Conservation (phyloP, 1,140 invertebrate species). For the Pogonognathellus flavescens region DNA sequence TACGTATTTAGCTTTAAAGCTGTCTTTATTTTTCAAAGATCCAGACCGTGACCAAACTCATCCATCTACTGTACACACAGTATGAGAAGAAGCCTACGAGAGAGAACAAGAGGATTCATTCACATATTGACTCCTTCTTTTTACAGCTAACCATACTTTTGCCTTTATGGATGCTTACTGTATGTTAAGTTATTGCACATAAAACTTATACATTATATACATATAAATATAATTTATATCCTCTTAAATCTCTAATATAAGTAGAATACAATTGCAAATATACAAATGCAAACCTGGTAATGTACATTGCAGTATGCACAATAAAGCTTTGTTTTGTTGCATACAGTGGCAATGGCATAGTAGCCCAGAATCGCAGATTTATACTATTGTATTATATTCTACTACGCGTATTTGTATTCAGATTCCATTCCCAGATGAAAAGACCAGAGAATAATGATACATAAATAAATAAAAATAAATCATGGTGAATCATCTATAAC, state of each 20-base stretch:
- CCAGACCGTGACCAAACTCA: slow-evolving; percentile 39
- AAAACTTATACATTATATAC: too few species aligned
- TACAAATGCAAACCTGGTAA: neutral
- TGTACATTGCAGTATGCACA: neutral
- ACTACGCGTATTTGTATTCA: too few species aligned
- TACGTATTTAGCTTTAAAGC: neutral
- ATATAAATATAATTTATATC: too few species aligned
- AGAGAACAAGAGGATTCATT: slow-evolving; percentile 21
- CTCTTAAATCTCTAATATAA: too few species aligned
- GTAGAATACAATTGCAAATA: too few species aligned
- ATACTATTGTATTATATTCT: too few species aligned
- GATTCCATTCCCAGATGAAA: neutral
- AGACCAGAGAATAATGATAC: slow-evolving; percentile 1
- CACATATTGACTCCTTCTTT: neutral
- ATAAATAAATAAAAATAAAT: slow-evolving; percentile 23
- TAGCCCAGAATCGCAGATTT: too few species aligned
- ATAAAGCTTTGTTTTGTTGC: neutral
- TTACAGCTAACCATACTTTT: neutral
- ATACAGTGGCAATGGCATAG: too few species aligned
- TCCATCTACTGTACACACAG: neutral
- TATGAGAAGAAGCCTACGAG: neutral
- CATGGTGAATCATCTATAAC: neutral
- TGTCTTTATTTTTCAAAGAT: slow-evolving; percentile 38
- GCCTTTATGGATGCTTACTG: neutral
- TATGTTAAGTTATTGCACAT: too few species aligned